These are phyloP conservation scores for Orthonyx spaldingii DNA, from an alignment of 2,113 vertebrate genomes.

Conservation along the genomic window DNA sequence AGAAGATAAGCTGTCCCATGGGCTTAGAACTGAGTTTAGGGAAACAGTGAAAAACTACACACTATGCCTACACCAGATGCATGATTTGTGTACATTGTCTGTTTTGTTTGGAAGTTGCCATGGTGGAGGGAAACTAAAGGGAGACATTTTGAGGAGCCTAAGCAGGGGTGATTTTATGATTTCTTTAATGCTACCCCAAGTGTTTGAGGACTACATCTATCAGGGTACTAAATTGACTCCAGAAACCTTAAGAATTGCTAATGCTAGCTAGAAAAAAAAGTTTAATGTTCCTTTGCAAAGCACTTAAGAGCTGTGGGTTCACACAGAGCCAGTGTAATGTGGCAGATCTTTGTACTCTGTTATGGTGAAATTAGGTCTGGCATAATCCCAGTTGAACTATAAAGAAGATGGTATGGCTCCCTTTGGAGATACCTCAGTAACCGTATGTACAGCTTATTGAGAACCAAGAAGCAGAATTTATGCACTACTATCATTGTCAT, in stretches of 20 bases:
- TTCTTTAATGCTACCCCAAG: neutral
- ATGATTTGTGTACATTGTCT: rapidly evolving
- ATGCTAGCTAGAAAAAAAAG: neutral
- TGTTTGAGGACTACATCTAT: neutral
- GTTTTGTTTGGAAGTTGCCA: neutral
- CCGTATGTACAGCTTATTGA: neutral
- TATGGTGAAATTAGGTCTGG: neutral
- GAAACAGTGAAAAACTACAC: neutral
- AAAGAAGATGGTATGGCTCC: neutral
- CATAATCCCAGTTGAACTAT: neutral
- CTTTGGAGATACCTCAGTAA: neutral
- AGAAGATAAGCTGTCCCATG: neutral
- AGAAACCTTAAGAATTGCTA: neutral
- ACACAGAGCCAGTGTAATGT: neutral
- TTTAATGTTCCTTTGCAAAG: neutral
- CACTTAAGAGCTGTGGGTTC: neutral
- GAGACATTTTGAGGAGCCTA: neutral
- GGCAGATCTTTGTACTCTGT: neutral
- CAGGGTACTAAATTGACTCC: neutral
- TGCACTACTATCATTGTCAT: neutral
- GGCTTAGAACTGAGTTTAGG: neutral
- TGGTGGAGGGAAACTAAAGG: neutral
- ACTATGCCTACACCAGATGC: neutral
- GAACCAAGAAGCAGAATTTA: neutral
- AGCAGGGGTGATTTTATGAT: neutral